Evolutionary conservation across 2,888 invertebrate species (phyloP).

Genomic region (Rhamnusium bicolor): DNA sequence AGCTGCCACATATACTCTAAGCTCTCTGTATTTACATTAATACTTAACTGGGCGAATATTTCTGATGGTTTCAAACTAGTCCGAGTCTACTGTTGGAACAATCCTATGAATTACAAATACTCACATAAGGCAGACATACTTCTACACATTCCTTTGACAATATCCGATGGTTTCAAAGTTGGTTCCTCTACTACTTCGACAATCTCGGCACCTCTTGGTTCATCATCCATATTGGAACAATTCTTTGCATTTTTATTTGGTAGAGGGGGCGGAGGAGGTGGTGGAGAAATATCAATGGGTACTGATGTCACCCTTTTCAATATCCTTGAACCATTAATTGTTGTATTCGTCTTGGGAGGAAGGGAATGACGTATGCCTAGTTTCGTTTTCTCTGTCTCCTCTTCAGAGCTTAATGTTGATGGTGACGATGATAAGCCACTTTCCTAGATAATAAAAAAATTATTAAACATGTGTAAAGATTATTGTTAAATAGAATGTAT

Average conservation of each 20-base stretch:
- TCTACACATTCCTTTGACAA: conserved; percentile 75
- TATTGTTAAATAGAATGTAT: too few species aligned
- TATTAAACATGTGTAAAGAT: too few species aligned
- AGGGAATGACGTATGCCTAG: conserved; percentile 67
- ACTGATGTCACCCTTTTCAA: conserved; percentile 76
- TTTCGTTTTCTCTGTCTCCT: conserved; percentile 66
- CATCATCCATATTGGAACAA: conserved; percentile 73
- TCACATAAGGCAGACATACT: conserved; percentile 75
- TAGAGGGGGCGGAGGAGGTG: conserved; percentile 83
- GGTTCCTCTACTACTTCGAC: conserved; percentile 80
- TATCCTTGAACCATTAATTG: conserved; percentile 57
- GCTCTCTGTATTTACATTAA: too few species aligned
- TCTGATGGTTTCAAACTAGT: too few species aligned
- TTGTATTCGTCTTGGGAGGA: conserved; percentile 50
- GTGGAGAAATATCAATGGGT: conserved; percentile 73
- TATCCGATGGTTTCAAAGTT: conserved; percentile 78
- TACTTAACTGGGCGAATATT: too few species aligned
- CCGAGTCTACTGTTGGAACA: too few species aligned
- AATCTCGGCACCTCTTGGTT: conserved; percentile 67
- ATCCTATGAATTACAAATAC: conserved; percentile 29
- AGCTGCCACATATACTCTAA: too few species aligned
- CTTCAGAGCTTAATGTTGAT: conserved; percentile 66
- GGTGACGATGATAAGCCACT: conserved; percentile 69
- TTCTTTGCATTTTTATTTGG: conserved; percentile 63
- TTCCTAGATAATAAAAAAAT: conserved; percentile 25